Evolutionary conservation across 2,113 vertebrate species (phyloP), one percentile per base, ranked within the genome.

Genomic region (Microcebus tavaratra): DNA sequence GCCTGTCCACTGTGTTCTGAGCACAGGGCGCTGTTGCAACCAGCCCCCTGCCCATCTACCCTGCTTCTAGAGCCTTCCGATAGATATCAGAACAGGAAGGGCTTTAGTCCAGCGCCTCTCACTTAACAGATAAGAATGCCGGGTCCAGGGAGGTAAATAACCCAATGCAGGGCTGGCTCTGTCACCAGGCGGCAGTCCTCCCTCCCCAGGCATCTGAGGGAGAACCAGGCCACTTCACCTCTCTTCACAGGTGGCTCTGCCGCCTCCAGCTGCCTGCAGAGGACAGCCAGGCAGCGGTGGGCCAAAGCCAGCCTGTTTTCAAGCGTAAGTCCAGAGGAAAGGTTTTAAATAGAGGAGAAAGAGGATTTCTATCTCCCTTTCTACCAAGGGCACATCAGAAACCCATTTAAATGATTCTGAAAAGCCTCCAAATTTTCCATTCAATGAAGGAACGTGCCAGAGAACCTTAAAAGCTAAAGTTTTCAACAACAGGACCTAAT

Each of bases 1-100:
- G 1, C 0, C 0, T 17, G 27, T 5, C 4, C 63, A 67, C 73
- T 15, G 1, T 6, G 50, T 50, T 78, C 14, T n/a, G 23, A 36
- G n/a, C 18, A 13, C 45, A 65, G 18, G 25, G 39, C 3, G 12
- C 0, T 11, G 13, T 39, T 53, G 12, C 10, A 5, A 0, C 8
- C 68, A 20, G 1, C 39, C 59, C 34, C 59, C 50, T 39, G 34
- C 21, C 23, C 45, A 50, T 73, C 8, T 13, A 31, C 17, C 36
- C 36, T 36, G 39, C 65, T 82, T n/a, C 68, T 23, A 57, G 45
- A 68, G 9, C 68, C n/a, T 76, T 31, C 31, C 5, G 2, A 7
- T 68, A 23, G 2, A 7, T 68, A 23, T 63, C 76, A 75, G 27
- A 55, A 4, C 20, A 18, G 90, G 23, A 95, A 75, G n/a, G 39